phyloP scores from a whole-genome alignment of 1,140 invertebrate genomes.

The Drosophila aff. region DNA sequence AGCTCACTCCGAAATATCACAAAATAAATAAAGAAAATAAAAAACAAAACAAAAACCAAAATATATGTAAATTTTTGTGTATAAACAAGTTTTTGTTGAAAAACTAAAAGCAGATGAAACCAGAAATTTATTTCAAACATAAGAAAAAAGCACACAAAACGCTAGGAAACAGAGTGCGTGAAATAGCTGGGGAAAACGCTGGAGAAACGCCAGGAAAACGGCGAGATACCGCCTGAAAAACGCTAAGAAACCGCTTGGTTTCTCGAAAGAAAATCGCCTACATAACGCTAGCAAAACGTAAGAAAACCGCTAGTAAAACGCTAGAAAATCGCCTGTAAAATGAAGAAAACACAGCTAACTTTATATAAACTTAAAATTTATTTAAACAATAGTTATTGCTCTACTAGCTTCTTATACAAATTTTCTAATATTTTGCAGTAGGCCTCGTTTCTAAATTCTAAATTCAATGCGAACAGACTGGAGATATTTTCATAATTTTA shows the following conservation, averaged over 20 bases:
- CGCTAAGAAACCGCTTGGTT: background rate
- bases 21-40: background rate
- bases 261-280: too few species aligned
- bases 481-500: conserved; percentile 13
- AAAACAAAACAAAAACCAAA: background rate
- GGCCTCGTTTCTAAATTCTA: conserved; percentile 18
- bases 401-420: background rate
- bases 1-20: background rate
- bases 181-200: background rate
- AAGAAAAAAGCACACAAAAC: background rate
- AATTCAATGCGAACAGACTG: conserved; percentile 6
- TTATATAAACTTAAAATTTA: background rate
- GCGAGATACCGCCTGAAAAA: background rate
- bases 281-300: too few species aligned
- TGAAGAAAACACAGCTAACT: background rate
- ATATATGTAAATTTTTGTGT: conserved; percentile 5
- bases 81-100: conserved; percentile 31
- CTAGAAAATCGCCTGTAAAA: too few species aligned
- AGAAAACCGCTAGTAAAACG: background rate
- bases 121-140: conserved; percentile 2
- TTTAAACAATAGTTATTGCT: background rate
- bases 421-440: background rate
- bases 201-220: background rate
- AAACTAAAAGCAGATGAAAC: conserved; percentile 1
- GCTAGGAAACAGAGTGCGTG: background rate